Evolutionary conservation across 2,888 invertebrate species (phyloP).

Genomic region (Therioaphis trifolii): DNA sequence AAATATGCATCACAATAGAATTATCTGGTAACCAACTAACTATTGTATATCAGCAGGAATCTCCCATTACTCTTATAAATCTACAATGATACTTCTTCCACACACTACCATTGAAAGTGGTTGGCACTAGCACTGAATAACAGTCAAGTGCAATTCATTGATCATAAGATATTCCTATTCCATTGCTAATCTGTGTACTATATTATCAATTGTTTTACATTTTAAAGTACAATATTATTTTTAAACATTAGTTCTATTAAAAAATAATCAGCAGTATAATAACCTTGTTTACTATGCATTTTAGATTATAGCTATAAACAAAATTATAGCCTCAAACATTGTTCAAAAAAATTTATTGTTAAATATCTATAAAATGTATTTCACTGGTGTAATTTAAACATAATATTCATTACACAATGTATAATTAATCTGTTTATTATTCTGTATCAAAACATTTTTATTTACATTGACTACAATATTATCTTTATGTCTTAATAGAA

Average conservation of each 20-base stretch:
- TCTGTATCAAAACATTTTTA: background rate
- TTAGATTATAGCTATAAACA: background rate
- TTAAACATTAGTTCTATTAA: constrained; percentile 18
- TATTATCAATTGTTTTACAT: background rate
- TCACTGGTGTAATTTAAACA: background rate
- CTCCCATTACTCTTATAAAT: too few species aligned
- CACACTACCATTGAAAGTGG: too few species aligned
- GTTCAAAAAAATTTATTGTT: background rate
- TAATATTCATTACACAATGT: constrained; percentile 2
- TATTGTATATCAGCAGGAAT: too few species aligned
- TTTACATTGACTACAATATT: background rate
- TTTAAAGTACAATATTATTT: constrained; percentile 45
- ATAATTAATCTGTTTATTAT: constrained; percentile 3
- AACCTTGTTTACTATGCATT: constrained; percentile 17
- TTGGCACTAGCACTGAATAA: too few species aligned
- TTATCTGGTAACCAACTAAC: too few species aligned
- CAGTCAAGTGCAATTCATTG: too few species aligned
- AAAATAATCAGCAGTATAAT: constrained; percentile 18
- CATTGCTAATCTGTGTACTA: too few species aligned
- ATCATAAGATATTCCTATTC: too few species aligned
- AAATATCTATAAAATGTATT: background rate
- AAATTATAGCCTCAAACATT: background rate
- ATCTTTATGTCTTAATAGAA: background rate
- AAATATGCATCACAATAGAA: too few species aligned
- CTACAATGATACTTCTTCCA: too few species aligned